Percentiles rank a stretch among this genome's conserved stretches.
These are phyloP conservation scores for Equus przewalskii DNA, from an alignment of 2,113 vertebrate genomes.

Conservation along the genomic window DNA sequence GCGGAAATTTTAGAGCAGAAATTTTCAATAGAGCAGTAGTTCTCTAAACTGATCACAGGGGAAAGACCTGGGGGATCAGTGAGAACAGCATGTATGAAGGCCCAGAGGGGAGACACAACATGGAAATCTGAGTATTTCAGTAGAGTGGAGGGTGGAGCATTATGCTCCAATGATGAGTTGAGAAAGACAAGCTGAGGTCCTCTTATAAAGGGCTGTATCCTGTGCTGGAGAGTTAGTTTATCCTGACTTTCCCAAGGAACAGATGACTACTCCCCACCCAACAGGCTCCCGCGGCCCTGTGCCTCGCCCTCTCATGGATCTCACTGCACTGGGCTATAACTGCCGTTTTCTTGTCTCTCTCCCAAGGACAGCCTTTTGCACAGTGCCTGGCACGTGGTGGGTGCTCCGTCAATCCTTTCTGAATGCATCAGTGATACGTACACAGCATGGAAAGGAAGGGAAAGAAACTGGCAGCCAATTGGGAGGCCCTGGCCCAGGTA, in stretches of 20 bases:
- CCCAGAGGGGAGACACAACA: not conserved
- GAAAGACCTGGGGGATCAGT: not conserved
- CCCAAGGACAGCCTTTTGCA: not conserved
- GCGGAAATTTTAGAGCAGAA: not conserved
- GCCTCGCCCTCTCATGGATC: not conserved
- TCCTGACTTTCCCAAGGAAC: not conserved
- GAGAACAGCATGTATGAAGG: not conserved
- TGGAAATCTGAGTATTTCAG: not conserved
- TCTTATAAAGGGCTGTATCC: not conserved
- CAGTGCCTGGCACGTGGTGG: rapidly evolving
- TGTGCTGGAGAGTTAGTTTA: not conserved
- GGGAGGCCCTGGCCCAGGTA: not conserved
- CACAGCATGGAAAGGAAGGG: not conserved
- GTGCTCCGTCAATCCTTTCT: not conserved
- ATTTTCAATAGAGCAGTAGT: not conserved
- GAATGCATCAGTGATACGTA: no score
- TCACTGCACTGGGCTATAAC: rapidly evolving
- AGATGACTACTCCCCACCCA: rapidly evolving
- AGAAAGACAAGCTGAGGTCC: not conserved
- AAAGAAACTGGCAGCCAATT: not conserved
- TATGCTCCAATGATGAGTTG: not conserved
- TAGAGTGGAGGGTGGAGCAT: not conserved
- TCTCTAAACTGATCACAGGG: not conserved
- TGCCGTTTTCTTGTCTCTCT: not conserved
- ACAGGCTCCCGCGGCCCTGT: not conserved